A percentile compares a stretch with the other conserved stretches of the same genome.
Evolutionary conservation across 2,113 vertebrate genomes (phyloP).

Genomic region (Cavia aperea): DNA sequence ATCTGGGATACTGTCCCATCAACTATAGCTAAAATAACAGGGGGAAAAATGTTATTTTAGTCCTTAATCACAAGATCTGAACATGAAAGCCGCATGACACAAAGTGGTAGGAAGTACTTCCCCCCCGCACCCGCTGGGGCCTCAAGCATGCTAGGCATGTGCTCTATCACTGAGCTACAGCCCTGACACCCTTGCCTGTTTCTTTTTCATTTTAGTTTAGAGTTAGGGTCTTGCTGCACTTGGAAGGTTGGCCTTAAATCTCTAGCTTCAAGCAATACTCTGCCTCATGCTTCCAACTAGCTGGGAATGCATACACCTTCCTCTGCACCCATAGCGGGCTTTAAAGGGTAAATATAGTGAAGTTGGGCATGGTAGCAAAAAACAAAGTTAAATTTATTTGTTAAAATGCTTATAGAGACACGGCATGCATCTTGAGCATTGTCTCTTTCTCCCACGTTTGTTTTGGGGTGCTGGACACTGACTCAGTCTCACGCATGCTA

Average conservation of each 20-base stretch:
- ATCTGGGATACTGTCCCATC: background rate
- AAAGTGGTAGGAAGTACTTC: background rate
- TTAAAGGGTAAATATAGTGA: slow-evolving; percentile 21
- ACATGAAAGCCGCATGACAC: slow-evolving; percentile 4
- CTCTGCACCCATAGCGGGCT: background rate
- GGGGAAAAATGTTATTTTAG: background rate
- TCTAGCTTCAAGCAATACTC: background rate
- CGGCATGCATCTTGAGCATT: background rate
- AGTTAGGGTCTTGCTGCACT: background rate
- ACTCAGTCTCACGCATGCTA: too few relatives aligned
- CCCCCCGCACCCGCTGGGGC: background rate
- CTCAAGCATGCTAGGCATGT: too few relatives aligned
- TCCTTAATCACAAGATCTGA: slow-evolving; percentile 1
- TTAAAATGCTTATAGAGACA: background rate
- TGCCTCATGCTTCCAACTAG: background rate
- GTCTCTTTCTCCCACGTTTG: background rate
- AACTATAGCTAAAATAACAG: slow-evolving; percentile 12
- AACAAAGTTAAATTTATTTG: background rate
- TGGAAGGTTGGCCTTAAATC: background rate
- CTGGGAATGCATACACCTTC: background rate
- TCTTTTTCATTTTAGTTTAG: background rate
- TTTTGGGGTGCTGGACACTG: background rate
- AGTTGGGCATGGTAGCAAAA: background rate
- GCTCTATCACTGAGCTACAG: background rate
- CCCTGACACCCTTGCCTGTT: background rate